Evolutionary conservation across 30 jellyfish, hydroid and myxozoan species (phyloP).

Genomic region (Aurelia coerulea): DNA sequence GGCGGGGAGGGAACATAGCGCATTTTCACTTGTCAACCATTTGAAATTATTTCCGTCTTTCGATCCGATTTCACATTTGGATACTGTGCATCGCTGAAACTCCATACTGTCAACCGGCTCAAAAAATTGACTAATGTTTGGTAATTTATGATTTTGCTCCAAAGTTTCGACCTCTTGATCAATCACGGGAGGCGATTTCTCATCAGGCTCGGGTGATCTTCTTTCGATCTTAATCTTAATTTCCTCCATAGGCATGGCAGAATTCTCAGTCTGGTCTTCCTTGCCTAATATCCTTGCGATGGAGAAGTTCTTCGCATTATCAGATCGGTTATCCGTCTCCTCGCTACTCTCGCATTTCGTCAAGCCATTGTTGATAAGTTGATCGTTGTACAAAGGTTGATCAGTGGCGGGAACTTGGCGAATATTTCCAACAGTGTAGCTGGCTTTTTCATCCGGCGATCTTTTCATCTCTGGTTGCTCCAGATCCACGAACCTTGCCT

Average conservation of each 20-base stretch:
- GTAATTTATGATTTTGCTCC: slow-evolving; percentile 49
- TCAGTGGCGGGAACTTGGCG: slow-evolving; percentile 41
- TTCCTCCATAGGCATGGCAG: slow-evolving; percentile 28
- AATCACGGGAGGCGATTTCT: slow-evolving; percentile 3
- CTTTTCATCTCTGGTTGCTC: slow-evolving; percentile 58
- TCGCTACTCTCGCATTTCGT: slow-evolving; percentile 50
- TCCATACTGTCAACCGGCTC: slow-evolving; percentile 84
- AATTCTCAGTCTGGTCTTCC: slow-evolving; percentile 43
- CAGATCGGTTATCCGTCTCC: slow-evolving; percentile 68
- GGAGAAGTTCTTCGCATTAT: slow-evolving; percentile 67
- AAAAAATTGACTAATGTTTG: slow-evolving; percentile 85
- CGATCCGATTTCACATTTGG: slow-evolving; percentile 60
- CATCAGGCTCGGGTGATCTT: slow-evolving; percentile 15
- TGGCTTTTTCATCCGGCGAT: slow-evolving; percentile 51
- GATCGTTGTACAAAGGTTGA: slow-evolving; percentile 46
- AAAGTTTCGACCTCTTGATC: slow-evolving; percentile 1
- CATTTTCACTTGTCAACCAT: slow-evolving; percentile 69
- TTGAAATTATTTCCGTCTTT: slow-evolving; percentile 50
- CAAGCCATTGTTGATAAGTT: slow-evolving; percentile 23
- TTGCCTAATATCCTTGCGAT: slow-evolving; percentile 62
- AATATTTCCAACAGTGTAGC: background rate
- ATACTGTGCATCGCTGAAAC: slow-evolving; percentile 67
- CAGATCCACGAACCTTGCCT: slow-evolving; percentile 19
- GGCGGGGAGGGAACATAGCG: slow-evolving; percentile 41
- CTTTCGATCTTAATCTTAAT: slow-evolving; percentile 55